Conservation (phyloP, 2,888 invertebrate genomes). For the Tricholauxania praeusta region DNA sequence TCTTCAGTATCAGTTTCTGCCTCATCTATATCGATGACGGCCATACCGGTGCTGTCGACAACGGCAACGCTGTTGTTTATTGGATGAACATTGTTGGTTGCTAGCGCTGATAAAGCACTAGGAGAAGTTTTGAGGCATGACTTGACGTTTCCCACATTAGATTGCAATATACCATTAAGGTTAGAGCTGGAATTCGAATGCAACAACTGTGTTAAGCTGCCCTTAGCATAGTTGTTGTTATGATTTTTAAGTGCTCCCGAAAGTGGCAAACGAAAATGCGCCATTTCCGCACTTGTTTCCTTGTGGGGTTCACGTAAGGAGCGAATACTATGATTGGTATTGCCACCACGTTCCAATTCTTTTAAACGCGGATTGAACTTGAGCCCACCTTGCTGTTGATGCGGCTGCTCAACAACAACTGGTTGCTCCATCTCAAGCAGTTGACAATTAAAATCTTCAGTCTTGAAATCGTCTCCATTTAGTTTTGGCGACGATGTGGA, state of each 20-base stretch:
- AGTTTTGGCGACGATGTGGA: constrained; percentile 65
- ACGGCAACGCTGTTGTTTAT: constrained; percentile 20
- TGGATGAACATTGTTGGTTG: constrained; percentile 46
- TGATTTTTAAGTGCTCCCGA: constrained; percentile 60
- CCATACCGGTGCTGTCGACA: constrained; percentile 29
- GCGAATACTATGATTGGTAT: constrained; percentile 57
- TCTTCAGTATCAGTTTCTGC: not conserved
- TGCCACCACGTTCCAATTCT: constrained; percentile 32
- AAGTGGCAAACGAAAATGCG: constrained; percentile 59
- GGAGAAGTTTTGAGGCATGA: constrained; percentile 54
- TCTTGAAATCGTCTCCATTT: constrained; percentile 54
- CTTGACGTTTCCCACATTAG: constrained; percentile 43
- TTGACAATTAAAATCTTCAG: constrained; percentile 51
- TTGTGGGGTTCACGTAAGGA: constrained; percentile 50
- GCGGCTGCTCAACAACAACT: not conserved
- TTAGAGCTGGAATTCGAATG: constrained; percentile 61
- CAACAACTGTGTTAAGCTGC: constrained; percentile 40
- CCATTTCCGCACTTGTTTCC: constrained; percentile 55
- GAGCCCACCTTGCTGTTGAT: not conserved
- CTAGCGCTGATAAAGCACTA: constrained; percentile 56
- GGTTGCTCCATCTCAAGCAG: constrained; percentile 45
- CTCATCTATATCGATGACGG: constrained; percentile 25
- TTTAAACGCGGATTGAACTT: constrained; percentile 29
- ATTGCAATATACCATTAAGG: constrained; percentile 57
- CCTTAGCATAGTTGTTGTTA: constrained; percentile 43